Conservation (phyloP, 2,888 invertebrate genomes). For the Omphaloscelis lunosa region DNA sequence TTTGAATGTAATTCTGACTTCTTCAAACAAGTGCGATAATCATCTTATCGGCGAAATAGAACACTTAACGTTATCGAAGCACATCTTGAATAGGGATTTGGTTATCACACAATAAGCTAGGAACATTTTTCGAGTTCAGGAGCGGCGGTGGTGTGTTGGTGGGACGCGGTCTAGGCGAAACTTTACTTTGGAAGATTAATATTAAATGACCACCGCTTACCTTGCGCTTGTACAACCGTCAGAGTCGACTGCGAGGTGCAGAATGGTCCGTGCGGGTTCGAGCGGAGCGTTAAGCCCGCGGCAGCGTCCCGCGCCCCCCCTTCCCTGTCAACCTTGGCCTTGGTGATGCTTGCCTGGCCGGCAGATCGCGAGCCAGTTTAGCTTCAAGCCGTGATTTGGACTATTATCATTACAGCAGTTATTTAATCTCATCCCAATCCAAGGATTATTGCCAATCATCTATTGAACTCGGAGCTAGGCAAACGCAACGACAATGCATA, state of each 20-base stretch:
- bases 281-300: slow-evolving; percentile 88
- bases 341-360: slow-evolving; percentile 82
- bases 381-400: slow-evolving; percentile 69
- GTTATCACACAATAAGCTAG: slow-evolving; percentile 80
- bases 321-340: slow-evolving; percentile 89
- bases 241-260: slow-evolving; percentile 91
- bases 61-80: slow-evolving; percentile 86
- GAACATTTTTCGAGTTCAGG: slow-evolving; percentile 73
- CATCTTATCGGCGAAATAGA: slow-evolving; percentile 79
- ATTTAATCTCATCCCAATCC: slow-evolving; percentile 60
- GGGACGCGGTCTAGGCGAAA: slow-evolving; percentile 67
- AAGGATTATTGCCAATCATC: slow-evolving; percentile 58
- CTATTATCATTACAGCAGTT: slow-evolving; percentile 64
- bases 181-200: slow-evolving; percentile 76
- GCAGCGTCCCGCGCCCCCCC: slow-evolving; percentile 86
- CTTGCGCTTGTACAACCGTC: slow-evolving; percentile 90
- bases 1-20: slow-evolving; percentile 81
- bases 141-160: slow-evolving; percentile 73
- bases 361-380: slow-evolving; percentile 75
- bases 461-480: slow-evolving; percentile 28
- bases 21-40: slow-evolving; percentile 73
- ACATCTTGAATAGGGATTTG: slow-evolving; percentile 82
- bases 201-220: slow-evolving; percentile 88
- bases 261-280: slow-evolving; percentile 89
- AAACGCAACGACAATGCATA: slow-evolving; percentile 2